Evolutionary conservation across 2,797 vertebrate genomes (phyloP), one percentile per base, ranked within the genome.

Genomic region (Anguilla marmorata): DNA sequence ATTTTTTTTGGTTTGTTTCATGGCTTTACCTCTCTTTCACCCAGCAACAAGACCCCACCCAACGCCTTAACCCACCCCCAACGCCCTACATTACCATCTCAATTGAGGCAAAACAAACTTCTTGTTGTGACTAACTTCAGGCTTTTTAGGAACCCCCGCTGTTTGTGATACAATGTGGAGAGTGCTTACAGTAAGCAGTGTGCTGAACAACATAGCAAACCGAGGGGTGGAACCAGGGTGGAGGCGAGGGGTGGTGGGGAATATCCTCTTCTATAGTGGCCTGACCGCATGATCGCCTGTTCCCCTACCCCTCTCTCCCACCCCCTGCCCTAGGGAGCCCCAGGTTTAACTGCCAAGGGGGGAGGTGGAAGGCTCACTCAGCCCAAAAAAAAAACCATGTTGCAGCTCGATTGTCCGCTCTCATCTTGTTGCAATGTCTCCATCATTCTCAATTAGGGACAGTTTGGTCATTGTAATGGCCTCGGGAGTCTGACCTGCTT

Each of bases 401-500:
- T 95, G 95, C 96, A 96, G 96, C 95, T 82, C 79, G 95, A 95
- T 95, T 96, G 95, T 97, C 95, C 92, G 96, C 96, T 94, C 94
- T 96, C 97, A 97, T 97, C 96, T 50, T 96, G 94, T 96, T 92
- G 95, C 96, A 96, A 97, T 97, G 96, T 97, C 92, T 95, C 96
- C 97, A 97, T 98, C 96, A 94, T 96, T 79, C 97, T 97, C 94
- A 91, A 95, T 96, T 96, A 96, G 94, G 93, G 94, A 95, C 95
- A 96, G 92, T 79, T 95, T 96, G 95, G 95, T 96, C 92, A 93
- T 95, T 96, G 91, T 95, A 92, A 95, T 96, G 94, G 93, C 96
- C 96, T 95, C 94, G 96, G 94, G 95, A 96, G 96, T 95, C 94
- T 95, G 97, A 97, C 97, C 96, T 97, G 96, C 97, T 98, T 97